Conservation (phyloP, 2,113 vertebrate species). For the Atlantisia rogersi region DNA sequence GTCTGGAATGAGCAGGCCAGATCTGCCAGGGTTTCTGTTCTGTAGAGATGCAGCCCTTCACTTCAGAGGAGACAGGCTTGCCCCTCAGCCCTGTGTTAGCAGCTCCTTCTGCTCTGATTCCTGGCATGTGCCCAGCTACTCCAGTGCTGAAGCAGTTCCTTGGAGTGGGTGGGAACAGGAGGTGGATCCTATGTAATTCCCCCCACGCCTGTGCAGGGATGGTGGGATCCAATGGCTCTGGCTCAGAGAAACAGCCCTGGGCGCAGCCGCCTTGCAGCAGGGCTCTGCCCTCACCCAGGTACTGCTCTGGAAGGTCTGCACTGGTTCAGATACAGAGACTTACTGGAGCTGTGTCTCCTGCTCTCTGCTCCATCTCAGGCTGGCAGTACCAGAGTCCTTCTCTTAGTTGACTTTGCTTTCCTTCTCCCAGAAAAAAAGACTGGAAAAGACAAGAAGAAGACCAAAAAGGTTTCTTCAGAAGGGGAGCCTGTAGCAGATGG, state of each 20-base stretch:
- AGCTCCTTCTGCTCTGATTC: neutral
- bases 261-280: neutral
- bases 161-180: neutral
- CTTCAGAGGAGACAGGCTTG: neutral
- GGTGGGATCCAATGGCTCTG: neutral
- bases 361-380: neutral
- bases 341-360: neutral
- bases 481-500: neutral
- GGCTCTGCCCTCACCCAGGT: neutral
- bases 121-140: neutral
- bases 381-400: neutral
- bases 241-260: neutral
- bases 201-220: fast-evolving
- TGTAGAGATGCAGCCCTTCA: neutral
- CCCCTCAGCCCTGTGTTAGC: neutral
- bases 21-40: neutral
- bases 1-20: neutral
- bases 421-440: slow-evolving; percentile 61
- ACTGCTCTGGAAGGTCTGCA: neutral
- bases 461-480: slow-evolving; percentile 59
- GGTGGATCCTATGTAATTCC: neutral
- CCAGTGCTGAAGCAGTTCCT: neutral
- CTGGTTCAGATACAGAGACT: neutral
- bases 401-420: neutral
- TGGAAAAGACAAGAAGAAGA: slow-evolving; percentile 73